phyloP scores from a whole-genome alignment of 2,113 vertebrate genomes.

The Pseudopodoces humilis region DNA sequence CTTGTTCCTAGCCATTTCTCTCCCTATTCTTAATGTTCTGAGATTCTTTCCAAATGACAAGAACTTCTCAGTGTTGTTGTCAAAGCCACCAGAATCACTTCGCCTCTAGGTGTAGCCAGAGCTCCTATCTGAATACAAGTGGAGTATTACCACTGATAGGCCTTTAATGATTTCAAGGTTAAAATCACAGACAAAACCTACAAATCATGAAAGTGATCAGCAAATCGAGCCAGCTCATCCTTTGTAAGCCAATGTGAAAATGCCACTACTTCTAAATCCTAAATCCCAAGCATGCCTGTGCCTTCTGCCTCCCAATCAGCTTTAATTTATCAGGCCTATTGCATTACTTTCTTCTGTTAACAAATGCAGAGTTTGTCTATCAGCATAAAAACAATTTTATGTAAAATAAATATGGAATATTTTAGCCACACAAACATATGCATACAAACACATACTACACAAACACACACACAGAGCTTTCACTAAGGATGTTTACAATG shows the following conservation, averaged over 20 bases:
- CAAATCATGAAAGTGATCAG: neutral
- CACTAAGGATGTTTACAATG: neutral
- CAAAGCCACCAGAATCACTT: neutral
- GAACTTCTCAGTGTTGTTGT: neutral
- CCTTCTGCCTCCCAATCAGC: neutral
- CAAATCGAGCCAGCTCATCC: neutral
- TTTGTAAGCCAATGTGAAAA: neutral
- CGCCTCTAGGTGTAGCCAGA: constrained; percentile 38
- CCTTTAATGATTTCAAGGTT: neutral
- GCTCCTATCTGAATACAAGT: neutral
- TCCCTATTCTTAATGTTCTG: neutral
- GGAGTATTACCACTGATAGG: neutral
- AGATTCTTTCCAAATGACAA: neutral
- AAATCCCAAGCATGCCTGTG: neutral
- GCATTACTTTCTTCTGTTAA: neutral
- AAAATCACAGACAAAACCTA: constrained; percentile 3
- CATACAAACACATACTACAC: neutral
- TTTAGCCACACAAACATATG: neutral
- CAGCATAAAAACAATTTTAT: neutral
- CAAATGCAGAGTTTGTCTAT: neutral
- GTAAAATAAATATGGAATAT: neutral
- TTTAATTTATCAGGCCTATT: neutral
- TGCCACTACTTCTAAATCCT: neutral
- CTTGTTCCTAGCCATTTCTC: neutral
- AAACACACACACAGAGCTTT: neutral